Evolutionary conservation across 2,113 vertebrate species (phyloP), one percentile per base, ranked within the genome.

Genomic region (Sceloporus tristichus): DNA sequence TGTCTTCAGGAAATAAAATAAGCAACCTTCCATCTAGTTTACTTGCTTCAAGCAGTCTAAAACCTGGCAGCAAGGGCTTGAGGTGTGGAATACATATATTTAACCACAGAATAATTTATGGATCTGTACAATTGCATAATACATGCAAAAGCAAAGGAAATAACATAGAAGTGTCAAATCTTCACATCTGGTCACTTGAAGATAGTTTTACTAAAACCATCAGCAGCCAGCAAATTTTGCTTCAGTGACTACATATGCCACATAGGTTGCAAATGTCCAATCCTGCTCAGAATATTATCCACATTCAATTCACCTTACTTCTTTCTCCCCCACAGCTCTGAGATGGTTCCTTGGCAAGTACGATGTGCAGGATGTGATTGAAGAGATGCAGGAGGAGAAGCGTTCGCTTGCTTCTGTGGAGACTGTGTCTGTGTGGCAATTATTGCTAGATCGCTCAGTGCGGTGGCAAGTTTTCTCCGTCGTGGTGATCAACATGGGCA

Each of bases 371-470:
- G 95, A 92, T 0, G 96, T 98, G 93, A 93, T 98, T 0, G 92
- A 98, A 92, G 98, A 99, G 96, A 98, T 99, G 97, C 95, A 97
- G 93, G 96, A 97, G 87, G 98, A 98, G 87, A 98, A 97, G 92
- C 91, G 56, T 9, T 98, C 97, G 0, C 96, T 98, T 18, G 97
- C 97, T 66, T 97, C 96, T 0, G 1, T 97, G 73, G 87, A 97
- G 89, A 96, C 95, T 1, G 77, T 97, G 10, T 98, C 98, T 0
- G 96, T 98, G 0, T 70, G 92, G 77, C 93, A 95, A 81, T 95
- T 99, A 85, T 93, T 99, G 76, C 85, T 0, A 76, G 98, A 98
- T 89, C 92, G 62, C 82, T 93, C 93, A 0, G 95, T 98, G 10
- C 96, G 95, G 93, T 98, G 98, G 98, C 98, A 99, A 90, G 94